Conservation (phyloP, 2,113 vertebrate species). For the Rhinolophus ferrumequinum region DNA sequence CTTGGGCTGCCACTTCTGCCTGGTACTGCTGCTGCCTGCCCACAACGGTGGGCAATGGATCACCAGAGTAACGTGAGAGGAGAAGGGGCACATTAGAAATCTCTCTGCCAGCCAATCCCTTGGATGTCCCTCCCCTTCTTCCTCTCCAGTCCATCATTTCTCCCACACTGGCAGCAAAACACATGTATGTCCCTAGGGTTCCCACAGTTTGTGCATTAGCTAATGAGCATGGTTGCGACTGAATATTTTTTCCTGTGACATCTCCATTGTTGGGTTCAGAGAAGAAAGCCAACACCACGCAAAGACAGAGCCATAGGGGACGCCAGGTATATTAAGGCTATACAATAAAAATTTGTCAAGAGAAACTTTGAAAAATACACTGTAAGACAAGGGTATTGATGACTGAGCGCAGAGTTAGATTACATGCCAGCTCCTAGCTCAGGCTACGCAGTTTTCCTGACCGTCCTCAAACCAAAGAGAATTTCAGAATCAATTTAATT, state of each 20-base stretch:
- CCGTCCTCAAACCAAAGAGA: neutral
- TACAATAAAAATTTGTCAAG: neutral
- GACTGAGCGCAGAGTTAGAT: neutral
- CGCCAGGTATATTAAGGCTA: neutral
- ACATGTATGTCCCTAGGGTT: neutral
- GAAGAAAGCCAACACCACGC: neutral
- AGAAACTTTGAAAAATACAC: neutral
- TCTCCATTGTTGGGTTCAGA: neutral
- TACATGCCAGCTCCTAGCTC: neutral
- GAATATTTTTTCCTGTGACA: neutral
- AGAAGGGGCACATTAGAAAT: neutral
- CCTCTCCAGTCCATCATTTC: neutral
- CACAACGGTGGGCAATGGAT: neutral
- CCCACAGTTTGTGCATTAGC: neutral
- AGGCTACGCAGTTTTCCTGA: neutral
- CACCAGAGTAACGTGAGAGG: neutral
- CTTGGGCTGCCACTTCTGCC: neutral
- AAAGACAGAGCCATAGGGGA: neutral
- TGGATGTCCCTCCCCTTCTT: neutral
- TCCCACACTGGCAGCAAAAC: neutral
- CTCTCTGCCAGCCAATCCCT: neutral
- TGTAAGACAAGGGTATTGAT: neutral
- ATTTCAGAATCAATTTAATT: conserved; percentile 24
- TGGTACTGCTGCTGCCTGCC: neutral
- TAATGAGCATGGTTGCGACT: conserved; percentile 32